Conservation (phyloP, 2,113 vertebrate species). For the Pseudopipra pipra region DNA sequence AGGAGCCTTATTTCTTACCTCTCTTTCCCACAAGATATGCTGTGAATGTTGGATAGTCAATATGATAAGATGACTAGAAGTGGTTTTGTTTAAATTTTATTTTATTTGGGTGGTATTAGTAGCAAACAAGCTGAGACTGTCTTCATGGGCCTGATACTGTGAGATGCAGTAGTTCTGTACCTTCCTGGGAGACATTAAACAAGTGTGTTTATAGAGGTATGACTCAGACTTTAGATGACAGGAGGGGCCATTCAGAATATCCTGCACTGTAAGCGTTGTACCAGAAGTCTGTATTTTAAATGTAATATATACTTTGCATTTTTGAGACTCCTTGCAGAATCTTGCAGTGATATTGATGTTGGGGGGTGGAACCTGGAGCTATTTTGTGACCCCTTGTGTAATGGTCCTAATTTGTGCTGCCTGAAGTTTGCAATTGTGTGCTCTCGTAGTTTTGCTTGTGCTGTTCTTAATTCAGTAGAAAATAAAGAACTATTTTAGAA, state of each 20-base stretch:
- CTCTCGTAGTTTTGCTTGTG: neutral
- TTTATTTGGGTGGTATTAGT: neutral
- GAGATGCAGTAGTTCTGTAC: neutral
- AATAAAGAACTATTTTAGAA: neutral
- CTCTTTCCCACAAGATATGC: neutral
- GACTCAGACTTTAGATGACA: neutral
- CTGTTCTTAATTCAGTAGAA: neutral
- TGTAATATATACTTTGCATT: neutral
- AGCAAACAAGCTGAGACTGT: neutral
- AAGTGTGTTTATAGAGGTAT: neutral
- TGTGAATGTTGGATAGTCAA: neutral
- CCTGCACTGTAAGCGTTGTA: neutral
- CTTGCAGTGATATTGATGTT: neutral
- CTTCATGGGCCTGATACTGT: neutral
- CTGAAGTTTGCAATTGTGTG: neutral
- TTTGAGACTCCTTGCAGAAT: neutral
- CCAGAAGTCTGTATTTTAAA: neutral
- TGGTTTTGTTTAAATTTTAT: neutral
- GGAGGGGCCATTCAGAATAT: neutral
- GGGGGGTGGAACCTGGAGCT: neutral
- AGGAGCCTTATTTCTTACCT: neutral
- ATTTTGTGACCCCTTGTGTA: neutral
- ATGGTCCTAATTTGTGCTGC: neutral
- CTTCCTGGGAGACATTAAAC: neutral
- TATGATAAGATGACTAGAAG: neutral